phyloP scores from a whole-genome alignment of 2,113 vertebrate species.

The Periophthalmus modestus region DNA sequence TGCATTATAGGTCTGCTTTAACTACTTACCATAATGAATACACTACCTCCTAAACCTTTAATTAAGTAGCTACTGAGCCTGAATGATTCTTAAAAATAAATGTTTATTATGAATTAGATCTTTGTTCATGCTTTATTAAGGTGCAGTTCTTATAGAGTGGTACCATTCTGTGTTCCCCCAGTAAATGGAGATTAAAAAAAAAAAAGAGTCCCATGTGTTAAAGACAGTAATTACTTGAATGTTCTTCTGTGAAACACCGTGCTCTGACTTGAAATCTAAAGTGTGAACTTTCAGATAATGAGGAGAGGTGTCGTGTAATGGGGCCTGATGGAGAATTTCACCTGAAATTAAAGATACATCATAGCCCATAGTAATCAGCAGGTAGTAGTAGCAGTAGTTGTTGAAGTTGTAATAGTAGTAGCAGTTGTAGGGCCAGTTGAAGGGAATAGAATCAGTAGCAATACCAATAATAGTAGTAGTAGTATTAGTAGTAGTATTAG shows the following conservation, averaged over 20 bases:
- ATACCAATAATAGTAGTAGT: no score
- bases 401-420: not conserved
- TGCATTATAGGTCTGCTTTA: no score
- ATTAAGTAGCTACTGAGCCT: no score
- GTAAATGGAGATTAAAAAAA: no score
- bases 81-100: no score
- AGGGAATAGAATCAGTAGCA: not conserved
- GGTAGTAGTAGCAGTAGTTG: not conserved
- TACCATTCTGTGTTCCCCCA: no score
- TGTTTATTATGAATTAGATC: no score
- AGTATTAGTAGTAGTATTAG: no score
- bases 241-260: constrained; percentile 8
- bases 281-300: constrained; percentile 16
- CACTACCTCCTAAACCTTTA: no score
- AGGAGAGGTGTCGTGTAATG: constrained; percentile 3
- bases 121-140: no score
- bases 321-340: constrained; percentile 46
- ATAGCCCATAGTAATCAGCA: constrained; percentile 58
- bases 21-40: no score
- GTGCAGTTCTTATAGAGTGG: no score
- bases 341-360: constrained; percentile 55
- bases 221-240: constrained; percentile 9
- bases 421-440: not conserved
- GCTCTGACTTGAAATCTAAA: constrained; percentile 37
- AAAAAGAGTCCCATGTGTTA: not conserved